Conservation (phyloP, 2,797 vertebrate genomes). For the Lepus townsendii region DNA sequence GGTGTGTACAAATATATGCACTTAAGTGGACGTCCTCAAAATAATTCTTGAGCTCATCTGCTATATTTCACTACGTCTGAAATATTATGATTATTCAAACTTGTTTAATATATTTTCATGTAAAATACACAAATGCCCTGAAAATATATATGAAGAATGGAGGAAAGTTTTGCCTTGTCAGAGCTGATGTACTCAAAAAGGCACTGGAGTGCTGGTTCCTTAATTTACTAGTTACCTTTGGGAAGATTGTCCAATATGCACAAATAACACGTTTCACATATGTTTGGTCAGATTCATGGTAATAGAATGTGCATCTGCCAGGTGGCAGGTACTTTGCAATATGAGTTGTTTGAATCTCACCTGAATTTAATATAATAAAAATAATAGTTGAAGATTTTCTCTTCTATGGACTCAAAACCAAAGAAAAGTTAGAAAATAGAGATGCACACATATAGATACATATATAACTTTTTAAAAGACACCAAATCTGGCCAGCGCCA, state of each 20-base stretch:
- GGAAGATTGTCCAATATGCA: neutral
- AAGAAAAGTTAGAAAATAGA: neutral
- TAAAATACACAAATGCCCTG: neutral
- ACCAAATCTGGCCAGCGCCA: too few relatives aligned
- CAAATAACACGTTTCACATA: neutral
- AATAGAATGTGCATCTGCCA: rapidly evolving
- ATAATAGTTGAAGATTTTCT: neutral
- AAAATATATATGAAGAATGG: neutral
- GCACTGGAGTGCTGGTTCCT: neutral
- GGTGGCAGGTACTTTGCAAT: neutral
- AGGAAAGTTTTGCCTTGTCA: neutral
- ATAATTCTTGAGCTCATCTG: neutral
- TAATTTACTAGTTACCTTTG: neutral
- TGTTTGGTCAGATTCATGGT: neutral
- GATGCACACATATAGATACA: neutral
- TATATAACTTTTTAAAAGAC: neutral
- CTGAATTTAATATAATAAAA: neutral
- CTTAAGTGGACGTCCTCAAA: rapidly evolving
- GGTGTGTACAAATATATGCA: conserved; percentile 40
- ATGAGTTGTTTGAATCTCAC: neutral
- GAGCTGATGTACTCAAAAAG: neutral
- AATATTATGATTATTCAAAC: neutral
- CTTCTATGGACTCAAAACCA: neutral
- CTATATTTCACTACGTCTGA: neutral
- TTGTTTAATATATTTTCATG: neutral